Evolutionary conservation across 92 coral and sea anemone species (phyloP).

Genomic region (Parazoanthus darwini): DNA sequence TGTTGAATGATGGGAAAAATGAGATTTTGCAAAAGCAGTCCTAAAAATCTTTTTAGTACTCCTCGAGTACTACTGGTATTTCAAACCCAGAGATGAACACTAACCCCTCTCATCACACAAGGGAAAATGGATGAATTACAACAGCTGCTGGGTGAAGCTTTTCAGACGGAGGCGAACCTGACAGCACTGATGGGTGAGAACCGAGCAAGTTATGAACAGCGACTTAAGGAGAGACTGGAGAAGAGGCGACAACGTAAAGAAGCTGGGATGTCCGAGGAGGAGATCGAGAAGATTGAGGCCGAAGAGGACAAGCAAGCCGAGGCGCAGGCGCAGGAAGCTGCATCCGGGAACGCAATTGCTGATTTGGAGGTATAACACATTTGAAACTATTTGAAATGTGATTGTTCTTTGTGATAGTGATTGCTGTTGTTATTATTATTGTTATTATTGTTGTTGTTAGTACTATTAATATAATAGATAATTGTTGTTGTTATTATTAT

Average conservation of each 20-base stretch:
- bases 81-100: no score
- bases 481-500: no score
- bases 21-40: no score
- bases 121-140: slow-evolving; percentile 91
- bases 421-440: no score
- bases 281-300: slow-evolving; percentile 75
- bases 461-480: no score
- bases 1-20: not conserved
- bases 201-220: slow-evolving; percentile 74
- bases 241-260: slow-evolving; percentile 76
- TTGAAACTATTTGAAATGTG: no score
- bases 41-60: no score
- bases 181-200: slow-evolving; percentile 83
- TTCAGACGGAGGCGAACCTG: slow-evolving; percentile 74
- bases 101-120: not conserved
- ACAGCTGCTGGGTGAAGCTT: slow-evolving; percentile 77
- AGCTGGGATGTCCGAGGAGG: slow-evolving; percentile 80
- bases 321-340: slow-evolving; percentile 62
- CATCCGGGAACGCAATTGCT: slow-evolving; percentile 80
- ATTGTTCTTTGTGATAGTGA: no score
- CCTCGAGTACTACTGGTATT: no score
- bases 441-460: no score
- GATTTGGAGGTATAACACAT: slow-evolving; percentile 72
- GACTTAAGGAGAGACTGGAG: slow-evolving; percentile 73
- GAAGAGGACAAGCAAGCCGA: slow-evolving; percentile 88